Evolutionary conservation across 2,113 vertebrate genomes (phyloP).

Genomic region (Otocyon megalotis): DNA sequence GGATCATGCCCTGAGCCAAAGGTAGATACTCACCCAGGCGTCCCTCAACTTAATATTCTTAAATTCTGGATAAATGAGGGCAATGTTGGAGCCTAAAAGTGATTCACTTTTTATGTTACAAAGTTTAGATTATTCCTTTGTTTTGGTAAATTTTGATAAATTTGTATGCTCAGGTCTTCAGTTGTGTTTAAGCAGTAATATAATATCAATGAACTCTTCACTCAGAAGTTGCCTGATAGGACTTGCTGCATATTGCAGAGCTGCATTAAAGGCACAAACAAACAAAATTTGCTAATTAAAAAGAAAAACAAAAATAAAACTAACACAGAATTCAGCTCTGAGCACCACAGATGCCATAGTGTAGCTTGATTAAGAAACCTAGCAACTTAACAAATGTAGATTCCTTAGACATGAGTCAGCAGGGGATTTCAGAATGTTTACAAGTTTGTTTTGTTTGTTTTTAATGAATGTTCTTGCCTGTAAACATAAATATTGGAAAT

Average conservation of each 20-base stretch:
- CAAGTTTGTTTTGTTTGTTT: not conserved
- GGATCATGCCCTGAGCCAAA: too few relatives aligned
- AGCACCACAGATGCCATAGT: not conserved
- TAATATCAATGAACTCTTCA: not conserved
- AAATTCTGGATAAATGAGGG: not conserved
- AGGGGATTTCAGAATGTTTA: not conserved
- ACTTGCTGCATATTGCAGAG: not conserved
- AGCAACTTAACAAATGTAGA: not conserved
- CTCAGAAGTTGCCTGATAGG: not conserved
- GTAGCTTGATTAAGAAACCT: not conserved
- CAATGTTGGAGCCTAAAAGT: not conserved
- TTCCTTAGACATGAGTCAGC: not conserved
- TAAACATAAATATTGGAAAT: not conserved
- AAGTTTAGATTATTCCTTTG: not conserved
- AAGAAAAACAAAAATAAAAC: not conserved
- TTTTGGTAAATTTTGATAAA: not conserved
- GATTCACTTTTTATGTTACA: not conserved
- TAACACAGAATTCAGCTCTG: not conserved
- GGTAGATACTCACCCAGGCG: too few relatives aligned
- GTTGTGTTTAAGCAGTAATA: not conserved
- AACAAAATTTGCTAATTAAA: not conserved
- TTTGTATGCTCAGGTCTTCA: not conserved
- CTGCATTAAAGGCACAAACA: not conserved
- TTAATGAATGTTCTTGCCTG: not conserved
- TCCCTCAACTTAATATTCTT: not conserved